phyloP scores from a whole-genome alignment of 2,113 vertebrate genomes.

The Amia ocellicauda region DNA sequence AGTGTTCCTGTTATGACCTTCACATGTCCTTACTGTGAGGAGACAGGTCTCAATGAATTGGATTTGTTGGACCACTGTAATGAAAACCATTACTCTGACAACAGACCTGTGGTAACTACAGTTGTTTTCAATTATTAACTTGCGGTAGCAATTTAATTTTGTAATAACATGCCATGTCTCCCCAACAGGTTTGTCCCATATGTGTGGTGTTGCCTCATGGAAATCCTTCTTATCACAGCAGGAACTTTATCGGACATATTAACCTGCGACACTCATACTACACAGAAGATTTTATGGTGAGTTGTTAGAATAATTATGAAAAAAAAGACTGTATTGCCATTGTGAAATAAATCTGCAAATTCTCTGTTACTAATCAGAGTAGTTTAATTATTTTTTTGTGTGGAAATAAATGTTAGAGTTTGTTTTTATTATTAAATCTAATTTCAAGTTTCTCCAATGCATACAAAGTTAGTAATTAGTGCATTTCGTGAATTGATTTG shows the following conservation, averaged over 20 bases:
- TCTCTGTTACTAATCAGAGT: too few species aligned
- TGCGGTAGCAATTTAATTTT: not conserved
- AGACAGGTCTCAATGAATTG: conserved; percentile 69
- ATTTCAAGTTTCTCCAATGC: not conserved
- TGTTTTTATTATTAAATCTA: not conserved
- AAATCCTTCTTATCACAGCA: conserved; percentile 71
- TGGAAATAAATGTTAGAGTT: not conserved
- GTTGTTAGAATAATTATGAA: conserved; percentile 15
- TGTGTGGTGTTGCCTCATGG: conserved; percentile 77
- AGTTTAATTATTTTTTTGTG: not conserved
- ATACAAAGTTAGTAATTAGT: not conserved
- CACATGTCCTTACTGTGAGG: conserved; percentile 73
- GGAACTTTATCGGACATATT: conserved; percentile 76
- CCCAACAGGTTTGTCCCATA: conserved; percentile 76
- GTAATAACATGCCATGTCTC: not conserved
- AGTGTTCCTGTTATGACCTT: conserved; percentile 19
- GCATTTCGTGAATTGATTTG: too few species aligned
- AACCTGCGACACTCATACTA: conserved; percentile 78
- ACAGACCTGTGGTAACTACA: conserved; percentile 65
- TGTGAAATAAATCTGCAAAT: not conserved
- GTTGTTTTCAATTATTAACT: too few species aligned
- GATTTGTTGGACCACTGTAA: conserved; percentile 76
- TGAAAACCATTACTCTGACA: conserved; percentile 66
- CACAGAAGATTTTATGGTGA: conserved; percentile 75
- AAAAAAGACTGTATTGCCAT: too few species aligned